Conservation (phyloP, 2,113 vertebrate species). For the Corythoichthys haematopterus region DNA sequence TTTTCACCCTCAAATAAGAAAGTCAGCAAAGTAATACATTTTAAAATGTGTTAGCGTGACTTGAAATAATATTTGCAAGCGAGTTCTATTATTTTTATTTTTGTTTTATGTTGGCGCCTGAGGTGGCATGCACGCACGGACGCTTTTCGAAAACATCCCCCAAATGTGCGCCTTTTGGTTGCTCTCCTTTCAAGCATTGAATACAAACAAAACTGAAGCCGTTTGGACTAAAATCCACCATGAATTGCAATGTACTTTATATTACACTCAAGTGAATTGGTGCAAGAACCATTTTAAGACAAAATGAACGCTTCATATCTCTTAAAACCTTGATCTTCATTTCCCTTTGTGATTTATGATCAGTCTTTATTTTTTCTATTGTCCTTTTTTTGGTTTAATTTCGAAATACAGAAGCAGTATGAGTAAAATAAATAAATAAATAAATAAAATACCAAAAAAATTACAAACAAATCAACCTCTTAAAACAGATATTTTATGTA, state of each 20-base stretch:
- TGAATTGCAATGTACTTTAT: not conserved
- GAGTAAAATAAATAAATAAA: no score
- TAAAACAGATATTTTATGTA: no score
- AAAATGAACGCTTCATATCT: no score
- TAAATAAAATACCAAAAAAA: no score
- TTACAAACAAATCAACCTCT: no score
- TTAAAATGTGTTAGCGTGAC: not conserved
- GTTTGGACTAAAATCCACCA: not conserved
- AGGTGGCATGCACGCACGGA: conserved; percentile 29
- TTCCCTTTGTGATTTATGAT: no score
- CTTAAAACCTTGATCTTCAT: no score
- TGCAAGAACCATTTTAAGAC: no score
- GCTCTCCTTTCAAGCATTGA: conserved; percentile 1
- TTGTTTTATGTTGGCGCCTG: not conserved
- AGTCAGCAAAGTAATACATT: not conserved
- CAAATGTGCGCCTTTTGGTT: conserved; percentile 40
- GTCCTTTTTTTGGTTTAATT: no score
- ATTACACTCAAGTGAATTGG: no score
- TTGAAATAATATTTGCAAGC: not conserved
- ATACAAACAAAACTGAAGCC: not conserved
- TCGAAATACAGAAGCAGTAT: no score
- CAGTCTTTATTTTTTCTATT: no score
- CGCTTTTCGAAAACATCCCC: conserved; percentile 29
- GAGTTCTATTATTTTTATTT: not conserved
- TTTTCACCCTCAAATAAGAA: not conserved